Percentiles rank a stretch among this genome's conserved stretches.
Evolutionary conservation across 2,113 vertebrate species (phyloP).

Genomic region (Anolis carolinensis): DNA sequence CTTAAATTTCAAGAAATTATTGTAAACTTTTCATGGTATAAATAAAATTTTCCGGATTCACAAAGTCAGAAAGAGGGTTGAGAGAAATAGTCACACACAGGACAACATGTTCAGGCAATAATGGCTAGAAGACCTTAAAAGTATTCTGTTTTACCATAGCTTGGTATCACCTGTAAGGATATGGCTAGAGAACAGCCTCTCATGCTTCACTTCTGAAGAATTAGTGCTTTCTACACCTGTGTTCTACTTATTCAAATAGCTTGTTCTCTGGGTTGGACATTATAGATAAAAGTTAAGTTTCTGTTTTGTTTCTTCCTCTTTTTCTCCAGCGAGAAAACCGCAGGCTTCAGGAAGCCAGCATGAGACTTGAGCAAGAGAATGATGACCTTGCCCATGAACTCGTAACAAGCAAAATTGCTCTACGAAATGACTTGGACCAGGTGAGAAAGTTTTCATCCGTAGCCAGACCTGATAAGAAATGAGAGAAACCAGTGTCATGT

Average conservation of each 20-base stretch:
- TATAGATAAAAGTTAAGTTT: conserved; percentile 45
- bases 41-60: not conserved
- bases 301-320: conserved; percentile 51
- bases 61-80: conserved; percentile 4
- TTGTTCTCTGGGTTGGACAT: not conserved
- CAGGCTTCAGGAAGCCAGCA: conserved; percentile 96
- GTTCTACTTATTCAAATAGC: fast-evolving
- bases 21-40: conserved; percentile 16
- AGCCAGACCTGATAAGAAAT: not conserved
- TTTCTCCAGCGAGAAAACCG: conserved; percentile 91
- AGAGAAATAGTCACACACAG: conserved; percentile 34
- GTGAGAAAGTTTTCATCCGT: conserved; percentile 67
- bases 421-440: conserved; percentile 96
- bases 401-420: conserved; percentile 97
- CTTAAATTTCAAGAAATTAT: not conserved
- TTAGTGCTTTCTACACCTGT: not conserved
- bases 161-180: conserved; percentile 22
- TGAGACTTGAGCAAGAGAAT: conserved; percentile 97
- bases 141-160: conserved; percentile 34
- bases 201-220: not conserved
- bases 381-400: conserved; percentile 98
- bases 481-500: not conserved
- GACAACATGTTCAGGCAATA: conserved; percentile 20
- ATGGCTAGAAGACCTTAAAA: conserved; percentile 25
- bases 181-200: not conserved